Evolutionary conservation across 2,113 vertebrate species (phyloP).

Genomic region (Chaetodon trifascialis): DNA sequence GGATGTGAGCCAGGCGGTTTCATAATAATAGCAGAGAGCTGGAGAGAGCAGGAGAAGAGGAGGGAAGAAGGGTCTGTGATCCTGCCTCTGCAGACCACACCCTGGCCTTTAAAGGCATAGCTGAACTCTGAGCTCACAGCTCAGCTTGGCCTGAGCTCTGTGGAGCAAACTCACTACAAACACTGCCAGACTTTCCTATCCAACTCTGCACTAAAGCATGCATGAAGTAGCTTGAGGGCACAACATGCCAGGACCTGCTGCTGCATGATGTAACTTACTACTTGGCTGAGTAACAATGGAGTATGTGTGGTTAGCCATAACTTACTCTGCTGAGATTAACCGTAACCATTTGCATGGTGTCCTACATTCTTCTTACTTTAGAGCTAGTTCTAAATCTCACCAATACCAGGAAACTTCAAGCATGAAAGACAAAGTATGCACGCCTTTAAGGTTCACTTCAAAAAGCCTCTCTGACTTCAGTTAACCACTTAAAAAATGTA

Average conservation of each 20-base stretch:
- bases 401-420: neutral
- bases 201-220: neutral
- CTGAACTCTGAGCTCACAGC: constrained; percentile 44
- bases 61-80: neutral
- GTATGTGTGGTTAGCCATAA: constrained; percentile 16
- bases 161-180: constrained; percentile 20
- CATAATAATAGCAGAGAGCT: constrained; percentile 54
- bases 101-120: constrained; percentile 49
- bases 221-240: neutral
- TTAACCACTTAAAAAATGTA: constrained; percentile 29
- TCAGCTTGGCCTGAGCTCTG: neutral
- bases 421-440: neutral
- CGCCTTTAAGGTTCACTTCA: neutral
- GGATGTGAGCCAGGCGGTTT: constrained; percentile 54
- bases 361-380: neutral
- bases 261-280: constrained; percentile 24
- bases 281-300: constrained; percentile 19
- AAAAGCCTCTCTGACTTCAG: neutral
- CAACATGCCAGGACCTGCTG: constrained; percentile 20
- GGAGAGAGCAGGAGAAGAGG: constrained; percentile 3
- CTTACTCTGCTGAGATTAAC: neutral
- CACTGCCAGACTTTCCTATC: constrained; percentile 30
- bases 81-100: constrained; percentile 51
- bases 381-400: neutral
- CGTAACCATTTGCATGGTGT: neutral